These are phyloP conservation scores for Ifrita kowaldi DNA, from an alignment of 2,113 vertebrate species.

Conservation along the genomic window DNA sequence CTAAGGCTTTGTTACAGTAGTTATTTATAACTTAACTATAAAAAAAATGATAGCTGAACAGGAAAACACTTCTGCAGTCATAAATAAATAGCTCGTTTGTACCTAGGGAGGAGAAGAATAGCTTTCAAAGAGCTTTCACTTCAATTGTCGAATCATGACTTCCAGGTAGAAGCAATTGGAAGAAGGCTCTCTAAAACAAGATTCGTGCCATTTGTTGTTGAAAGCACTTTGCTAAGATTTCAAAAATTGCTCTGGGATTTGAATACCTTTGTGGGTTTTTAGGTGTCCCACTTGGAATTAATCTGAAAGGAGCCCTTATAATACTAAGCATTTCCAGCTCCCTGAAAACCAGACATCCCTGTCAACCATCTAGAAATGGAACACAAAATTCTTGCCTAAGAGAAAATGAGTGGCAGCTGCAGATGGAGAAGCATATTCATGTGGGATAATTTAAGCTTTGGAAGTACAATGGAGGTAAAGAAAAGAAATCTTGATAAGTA, in stretches of 20 bases:
- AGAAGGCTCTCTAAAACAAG: background rate
- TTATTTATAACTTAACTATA: constrained; percentile 26
- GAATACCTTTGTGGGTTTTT: background rate
- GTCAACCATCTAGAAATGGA: background rate
- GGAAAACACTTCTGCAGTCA: constrained; percentile 16
- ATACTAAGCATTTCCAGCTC: background rate
- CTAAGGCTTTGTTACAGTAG: constrained; percentile 15
- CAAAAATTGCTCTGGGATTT: background rate
- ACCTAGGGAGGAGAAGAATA: background rate
- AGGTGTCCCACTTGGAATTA: background rate
- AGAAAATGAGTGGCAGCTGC: background rate
- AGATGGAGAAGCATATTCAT: background rate
- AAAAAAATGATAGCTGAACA: background rate
- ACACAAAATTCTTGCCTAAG: background rate
- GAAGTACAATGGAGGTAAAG: background rate
- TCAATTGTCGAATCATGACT: constrained; percentile 4
- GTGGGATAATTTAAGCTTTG: background rate
- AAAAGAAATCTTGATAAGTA: background rate
- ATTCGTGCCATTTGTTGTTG: background rate
- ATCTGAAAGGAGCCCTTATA: background rate
- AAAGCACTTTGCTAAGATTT: background rate
- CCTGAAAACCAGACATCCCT: background rate
- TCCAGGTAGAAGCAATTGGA: background rate
- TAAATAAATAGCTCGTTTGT: constrained; percentile 48
- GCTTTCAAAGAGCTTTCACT: constrained; percentile 29